A percentile compares a stretch with the other conserved stretches of the same genome.
Conservation (phyloP, 2,888 invertebrate genomes). For the Limenitis camilla region DNA sequence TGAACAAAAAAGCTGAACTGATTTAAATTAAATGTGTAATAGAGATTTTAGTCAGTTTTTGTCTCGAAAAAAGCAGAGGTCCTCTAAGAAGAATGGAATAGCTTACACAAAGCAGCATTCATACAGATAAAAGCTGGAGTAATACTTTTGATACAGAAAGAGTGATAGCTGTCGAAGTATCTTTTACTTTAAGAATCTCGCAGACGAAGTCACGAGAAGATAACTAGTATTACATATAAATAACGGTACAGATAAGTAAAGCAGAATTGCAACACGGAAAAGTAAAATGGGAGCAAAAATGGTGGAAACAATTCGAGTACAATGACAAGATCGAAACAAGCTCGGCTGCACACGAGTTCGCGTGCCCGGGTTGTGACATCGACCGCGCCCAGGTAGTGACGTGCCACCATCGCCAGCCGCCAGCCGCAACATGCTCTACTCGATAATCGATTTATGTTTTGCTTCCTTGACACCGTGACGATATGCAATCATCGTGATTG, state of each 20-base stretch:
- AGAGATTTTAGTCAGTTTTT: no score
- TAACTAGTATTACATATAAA: not conserved
- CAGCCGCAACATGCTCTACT: no score
- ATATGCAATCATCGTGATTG: conserved; percentile 1
- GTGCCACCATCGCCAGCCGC: conserved; percentile 36
- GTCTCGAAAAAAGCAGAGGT: no score
- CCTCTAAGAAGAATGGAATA: no score
- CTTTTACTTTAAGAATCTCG: no score
- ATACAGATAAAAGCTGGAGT: no score
- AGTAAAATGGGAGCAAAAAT: conserved; percentile 29
- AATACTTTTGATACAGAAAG: no score
- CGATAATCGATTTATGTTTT: conserved; percentile 15
- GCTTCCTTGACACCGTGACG: conserved; percentile 16
- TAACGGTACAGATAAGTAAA: conserved; percentile 11
- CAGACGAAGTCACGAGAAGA: no score
- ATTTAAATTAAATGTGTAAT: no score
- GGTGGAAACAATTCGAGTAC: conserved; percentile 29
- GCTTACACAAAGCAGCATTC: no score
- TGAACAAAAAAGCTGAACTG: no score
- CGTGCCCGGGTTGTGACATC: conserved; percentile 59
- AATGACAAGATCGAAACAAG: conserved; percentile 38
- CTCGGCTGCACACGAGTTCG: conserved; percentile 39
- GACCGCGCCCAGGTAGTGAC: conserved; percentile 52
- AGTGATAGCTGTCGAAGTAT: no score
- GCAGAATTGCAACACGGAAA: conserved; percentile 29